Evolutionary conservation across 2,888 invertebrate genomes (phyloP).

Genomic region (Deilephila porcellus): DNA sequence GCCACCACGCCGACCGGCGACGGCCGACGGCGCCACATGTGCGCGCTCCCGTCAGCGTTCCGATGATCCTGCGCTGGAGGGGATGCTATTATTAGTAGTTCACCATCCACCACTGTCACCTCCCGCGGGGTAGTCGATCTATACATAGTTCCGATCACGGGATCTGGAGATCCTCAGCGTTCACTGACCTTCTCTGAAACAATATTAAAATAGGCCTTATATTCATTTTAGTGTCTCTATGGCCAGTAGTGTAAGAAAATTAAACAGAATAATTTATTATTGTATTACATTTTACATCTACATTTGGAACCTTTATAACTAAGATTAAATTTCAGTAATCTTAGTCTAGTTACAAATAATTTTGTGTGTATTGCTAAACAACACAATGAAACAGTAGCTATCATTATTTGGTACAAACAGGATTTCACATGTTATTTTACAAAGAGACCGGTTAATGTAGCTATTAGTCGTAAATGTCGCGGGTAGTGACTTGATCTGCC

Average conservation of each 20-base stretch:
- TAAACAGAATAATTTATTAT: too few relatives aligned
- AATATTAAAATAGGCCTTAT: conserved; percentile 40
- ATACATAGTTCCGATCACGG: conserved; percentile 80
- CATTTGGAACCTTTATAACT: neutral
- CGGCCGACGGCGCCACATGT: conserved; percentile 70
- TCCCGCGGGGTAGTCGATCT: conserved; percentile 82
- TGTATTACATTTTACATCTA: too few relatives aligned
- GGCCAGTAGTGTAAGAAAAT: neutral
- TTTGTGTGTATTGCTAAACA: neutral
- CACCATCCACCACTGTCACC: conserved; percentile 84
- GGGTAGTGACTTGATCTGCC: conserved; percentile 19
- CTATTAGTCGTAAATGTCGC: neutral
- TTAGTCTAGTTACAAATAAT: neutral
- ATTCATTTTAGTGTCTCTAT: conserved; percentile 9
- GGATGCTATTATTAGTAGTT: conserved; percentile 83
- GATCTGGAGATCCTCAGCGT: conserved; percentile 80
- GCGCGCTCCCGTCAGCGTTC: conserved; percentile 75
- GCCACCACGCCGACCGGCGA: conserved; percentile 69
- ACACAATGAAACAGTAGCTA: too few relatives aligned
- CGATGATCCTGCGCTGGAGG: conserved; percentile 78
- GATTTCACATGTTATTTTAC: neutral
- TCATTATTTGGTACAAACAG: neutral
- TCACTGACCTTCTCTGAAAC: conserved; percentile 79
- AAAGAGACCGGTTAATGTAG: neutral
- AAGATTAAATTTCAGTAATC: neutral